Percentiles rank a stretch among this genome's conserved stretches.
phyloP scores from a whole-genome alignment of 1,140 invertebrate genomes.

The Subanguina moxae region DNA sequence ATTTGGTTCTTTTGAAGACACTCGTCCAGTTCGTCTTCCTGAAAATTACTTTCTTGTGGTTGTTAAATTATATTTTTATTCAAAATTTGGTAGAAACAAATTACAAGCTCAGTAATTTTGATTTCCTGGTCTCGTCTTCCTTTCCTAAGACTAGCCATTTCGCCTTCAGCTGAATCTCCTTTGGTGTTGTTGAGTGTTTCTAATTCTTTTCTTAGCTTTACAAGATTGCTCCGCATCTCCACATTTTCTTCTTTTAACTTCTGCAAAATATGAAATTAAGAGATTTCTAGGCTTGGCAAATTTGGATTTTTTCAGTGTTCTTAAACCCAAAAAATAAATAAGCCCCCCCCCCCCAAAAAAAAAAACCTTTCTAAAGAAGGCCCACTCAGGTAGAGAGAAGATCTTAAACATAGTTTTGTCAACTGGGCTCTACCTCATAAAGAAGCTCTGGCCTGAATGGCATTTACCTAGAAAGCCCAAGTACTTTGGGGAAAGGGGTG shows the following conservation, averaged over 20 bases:
- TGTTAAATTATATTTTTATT: background rate
- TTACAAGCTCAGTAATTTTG: slow-evolving; percentile 17
- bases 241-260: slow-evolving; percentile 20
- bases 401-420: no score
- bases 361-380: no score
- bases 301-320: no score
- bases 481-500: no score
- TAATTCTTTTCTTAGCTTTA: slow-evolving; percentile 9
- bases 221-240: slow-evolving; percentile 12
- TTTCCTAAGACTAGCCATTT: slow-evolving; percentile 2
- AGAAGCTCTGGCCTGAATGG: no score
- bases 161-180: background rate
- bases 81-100: background rate
- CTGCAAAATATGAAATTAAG: slow-evolving; percentile 14
- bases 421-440: no score
- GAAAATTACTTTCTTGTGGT: slow-evolving; percentile 9
- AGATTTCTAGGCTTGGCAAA: no score
- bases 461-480: no score
- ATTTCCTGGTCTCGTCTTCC: slow-evolving; percentile 20
- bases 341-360: no score
- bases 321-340: no score
- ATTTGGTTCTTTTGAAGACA: slow-evolving; percentile 6
- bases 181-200: background rate
- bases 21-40: slow-evolving; percentile 26
- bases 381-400: no score